Evolutionary conservation across 2,797 vertebrate genomes (phyloP).

Genomic region (Taeniopygia guttata): DNA sequence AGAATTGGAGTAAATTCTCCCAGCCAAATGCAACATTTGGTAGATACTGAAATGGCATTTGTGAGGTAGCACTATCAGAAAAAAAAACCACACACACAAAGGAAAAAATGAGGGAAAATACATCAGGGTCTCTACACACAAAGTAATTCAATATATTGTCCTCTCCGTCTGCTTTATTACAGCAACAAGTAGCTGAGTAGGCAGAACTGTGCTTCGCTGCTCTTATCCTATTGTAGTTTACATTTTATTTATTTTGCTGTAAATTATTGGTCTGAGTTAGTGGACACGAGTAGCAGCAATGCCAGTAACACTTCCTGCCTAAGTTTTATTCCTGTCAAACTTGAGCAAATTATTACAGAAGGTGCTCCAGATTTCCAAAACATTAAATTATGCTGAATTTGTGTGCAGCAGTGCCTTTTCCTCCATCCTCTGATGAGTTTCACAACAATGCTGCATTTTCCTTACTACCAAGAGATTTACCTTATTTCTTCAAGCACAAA

Average conservation of each 20-base stretch:
- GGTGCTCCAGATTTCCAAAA: background rate
- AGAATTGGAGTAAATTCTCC: background rate
- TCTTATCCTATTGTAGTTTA: background rate
- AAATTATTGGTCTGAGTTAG: background rate
- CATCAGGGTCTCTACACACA: background rate
- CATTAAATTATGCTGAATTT: background rate
- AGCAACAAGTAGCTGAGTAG: background rate
- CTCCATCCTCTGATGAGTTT: background rate
- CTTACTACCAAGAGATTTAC: background rate
- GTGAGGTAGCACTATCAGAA: background rate
- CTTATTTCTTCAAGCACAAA: background rate
- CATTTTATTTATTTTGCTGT: background rate
- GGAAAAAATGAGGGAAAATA: background rate
- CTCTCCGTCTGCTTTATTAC: background rate
- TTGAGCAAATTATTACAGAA: background rate
- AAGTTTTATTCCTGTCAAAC: background rate
- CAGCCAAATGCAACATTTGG: background rate
- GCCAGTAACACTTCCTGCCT: background rate
- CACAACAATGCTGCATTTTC: rapidly evolving
- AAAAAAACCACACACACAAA: background rate
- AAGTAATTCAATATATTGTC: background rate
- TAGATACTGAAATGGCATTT: background rate
- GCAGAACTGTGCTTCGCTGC: background rate
- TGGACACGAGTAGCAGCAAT: background rate
- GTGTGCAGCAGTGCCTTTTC: background rate